Conservation (phyloP, 2,888 invertebrate genomes). For the Papilio demoleus region DNA sequence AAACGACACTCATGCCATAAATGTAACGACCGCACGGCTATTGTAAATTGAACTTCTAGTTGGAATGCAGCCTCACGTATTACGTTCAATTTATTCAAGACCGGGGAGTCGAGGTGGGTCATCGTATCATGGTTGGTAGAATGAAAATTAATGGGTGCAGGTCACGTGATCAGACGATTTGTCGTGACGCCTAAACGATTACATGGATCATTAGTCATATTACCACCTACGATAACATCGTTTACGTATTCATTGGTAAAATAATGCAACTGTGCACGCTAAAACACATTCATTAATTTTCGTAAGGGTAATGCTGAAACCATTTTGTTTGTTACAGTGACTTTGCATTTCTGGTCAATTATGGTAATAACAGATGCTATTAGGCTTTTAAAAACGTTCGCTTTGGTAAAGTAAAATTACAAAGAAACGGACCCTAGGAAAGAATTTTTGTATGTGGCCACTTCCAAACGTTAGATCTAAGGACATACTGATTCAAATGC, state of each 20-base stretch:
- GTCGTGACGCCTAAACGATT: slow-evolving; percentile 76
- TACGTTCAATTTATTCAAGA: slow-evolving; percentile 4
- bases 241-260: slow-evolving; percentile 64
- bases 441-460: too few relatives aligned
- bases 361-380: not conserved
- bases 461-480: too few relatives aligned
- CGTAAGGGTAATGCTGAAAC: slow-evolving; percentile 42
- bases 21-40: slow-evolving; percentile 51
- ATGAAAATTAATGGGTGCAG: slow-evolving; percentile 68
- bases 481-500: too few relatives aligned
- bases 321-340: not conserved
- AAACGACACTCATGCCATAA: slow-evolving; percentile 54
- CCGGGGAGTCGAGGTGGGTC: slow-evolving; percentile 35
- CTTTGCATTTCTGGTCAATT: slow-evolving; percentile 25
- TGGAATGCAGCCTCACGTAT: slow-evolving; percentile 6
- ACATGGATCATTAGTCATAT: slow-evolving; percentile 78
- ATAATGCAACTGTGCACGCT: slow-evolving; percentile 43
- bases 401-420: not conserved
- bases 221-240: slow-evolving; percentile 79
- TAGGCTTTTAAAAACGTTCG: not conserved
- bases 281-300: slow-evolving; percentile 44
- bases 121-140: slow-evolving; percentile 46
- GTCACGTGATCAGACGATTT: slow-evolving; percentile 79
- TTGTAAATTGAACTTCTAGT: slow-evolving; percentile 49
- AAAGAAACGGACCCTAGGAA: too few relatives aligned